Conservation (phyloP, 2,888 invertebrate genomes). For the Noctua comes region DNA sequence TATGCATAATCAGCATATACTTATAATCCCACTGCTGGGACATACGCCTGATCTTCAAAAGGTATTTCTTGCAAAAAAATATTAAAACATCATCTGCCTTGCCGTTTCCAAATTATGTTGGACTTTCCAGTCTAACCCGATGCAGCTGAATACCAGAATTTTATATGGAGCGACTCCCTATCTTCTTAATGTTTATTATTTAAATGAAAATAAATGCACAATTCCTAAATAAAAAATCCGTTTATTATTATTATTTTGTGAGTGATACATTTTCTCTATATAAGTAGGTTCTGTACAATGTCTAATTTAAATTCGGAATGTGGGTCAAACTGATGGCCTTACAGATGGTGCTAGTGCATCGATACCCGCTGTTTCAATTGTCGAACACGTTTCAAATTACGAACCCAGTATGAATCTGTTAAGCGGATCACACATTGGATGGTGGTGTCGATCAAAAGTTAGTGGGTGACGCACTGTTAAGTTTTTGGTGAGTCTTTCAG, state of each 20-base stretch:
- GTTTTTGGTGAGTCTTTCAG: background rate
- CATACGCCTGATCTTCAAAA: background rate
- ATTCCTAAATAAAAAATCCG: background rate
- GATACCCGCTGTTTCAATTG: slow-evolving; percentile 89
- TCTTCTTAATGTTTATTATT: background rate
- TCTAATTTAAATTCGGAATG: slow-evolving; percentile 69
- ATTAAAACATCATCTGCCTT: background rate
- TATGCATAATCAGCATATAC: too few relatives aligned
- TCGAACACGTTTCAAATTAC: slow-evolving; percentile 86
- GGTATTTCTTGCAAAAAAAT: background rate
- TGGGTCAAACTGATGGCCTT: slow-evolving; percentile 80
- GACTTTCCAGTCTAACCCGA: background rate
- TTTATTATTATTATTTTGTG: background rate
- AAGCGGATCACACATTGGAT: slow-evolving; percentile 59
- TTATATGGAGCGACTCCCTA: background rate
- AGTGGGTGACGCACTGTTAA: background rate
- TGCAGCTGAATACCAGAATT: background rate
- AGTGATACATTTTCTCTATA: slow-evolving; percentile 27
- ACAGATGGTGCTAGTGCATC: slow-evolving; percentile 78
- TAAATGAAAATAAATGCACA: background rate
- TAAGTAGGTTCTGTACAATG: slow-evolving; percentile 45
- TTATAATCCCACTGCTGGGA: background rate
- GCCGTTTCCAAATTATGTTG: background rate
- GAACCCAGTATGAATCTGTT: slow-evolving; percentile 82
- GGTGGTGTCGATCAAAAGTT: background rate